Conservation (phyloP, 2,888 invertebrate species). For the Epistrophe eligans region DNA sequence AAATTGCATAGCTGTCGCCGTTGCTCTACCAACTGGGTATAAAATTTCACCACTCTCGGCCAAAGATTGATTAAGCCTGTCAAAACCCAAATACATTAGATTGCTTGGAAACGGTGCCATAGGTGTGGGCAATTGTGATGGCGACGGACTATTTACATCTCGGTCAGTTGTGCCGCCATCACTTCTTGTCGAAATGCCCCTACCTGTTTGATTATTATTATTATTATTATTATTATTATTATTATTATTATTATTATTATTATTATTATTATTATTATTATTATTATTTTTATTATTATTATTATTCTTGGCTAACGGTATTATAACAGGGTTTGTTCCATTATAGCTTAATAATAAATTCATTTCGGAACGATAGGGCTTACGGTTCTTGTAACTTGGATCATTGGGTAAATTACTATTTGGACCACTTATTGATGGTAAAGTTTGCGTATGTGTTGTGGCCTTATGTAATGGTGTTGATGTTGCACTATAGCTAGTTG, state of each 20-base stretch:
- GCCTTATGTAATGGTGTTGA: constrained; percentile 28
- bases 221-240: constrained; percentile 27
- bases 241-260: constrained; percentile 26
- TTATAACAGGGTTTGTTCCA: constrained; percentile 80
- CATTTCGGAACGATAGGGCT: constrained; percentile 84
- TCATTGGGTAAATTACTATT: constrained; percentile 29
- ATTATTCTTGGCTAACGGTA: constrained; percentile 71
- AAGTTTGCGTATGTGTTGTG: constrained; percentile 55
- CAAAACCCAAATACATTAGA: constrained; percentile 82
- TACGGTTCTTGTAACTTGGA: constrained; percentile 78
- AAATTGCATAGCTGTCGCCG: constrained; percentile 58
- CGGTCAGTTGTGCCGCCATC: constrained; percentile 41
- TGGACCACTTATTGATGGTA: constrained; percentile 43
- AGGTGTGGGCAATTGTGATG: constrained; percentile 82
- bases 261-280: constrained; percentile 28
- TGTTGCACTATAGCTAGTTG: constrained; percentile 22
- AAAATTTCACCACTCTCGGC: constrained; percentile 45
- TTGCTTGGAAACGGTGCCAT: constrained; percentile 83
- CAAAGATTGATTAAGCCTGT: constrained; percentile 79
- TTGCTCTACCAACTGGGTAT: constrained; percentile 35
- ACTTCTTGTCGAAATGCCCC: constrained; percentile 16
- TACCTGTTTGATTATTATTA: constrained; percentile 14
- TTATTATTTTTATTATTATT: constrained; percentile 16
- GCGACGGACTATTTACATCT: constrained; percentile 80
- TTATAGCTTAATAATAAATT: constrained; percentile 82